Conservation (phyloP, 2,888 invertebrate species). For the Pollenia amentaria region DNA sequence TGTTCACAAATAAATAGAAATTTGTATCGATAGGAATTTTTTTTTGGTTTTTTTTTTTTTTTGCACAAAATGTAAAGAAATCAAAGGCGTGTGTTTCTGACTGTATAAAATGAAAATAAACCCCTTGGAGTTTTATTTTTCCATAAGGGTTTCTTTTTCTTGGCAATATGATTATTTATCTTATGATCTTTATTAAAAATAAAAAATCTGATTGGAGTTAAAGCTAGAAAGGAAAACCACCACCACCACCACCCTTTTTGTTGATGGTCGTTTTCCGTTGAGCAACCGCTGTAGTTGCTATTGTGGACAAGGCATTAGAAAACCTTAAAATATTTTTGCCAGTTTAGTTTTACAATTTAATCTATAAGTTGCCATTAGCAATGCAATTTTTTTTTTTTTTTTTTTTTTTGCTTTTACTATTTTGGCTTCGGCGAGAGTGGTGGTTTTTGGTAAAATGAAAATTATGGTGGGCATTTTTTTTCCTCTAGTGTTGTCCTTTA, state of each 20-base stretch:
- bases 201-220: conserved; percentile 41
- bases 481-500: conserved; percentile 14
- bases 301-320: conserved; percentile 5
- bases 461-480: conserved; percentile 42
- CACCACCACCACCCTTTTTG: conserved; percentile 8
- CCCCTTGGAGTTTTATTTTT: conserved; percentile 4
- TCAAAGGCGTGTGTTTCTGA: conserved; percentile 42
- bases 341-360: conserved; percentile 66
- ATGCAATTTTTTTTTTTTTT: conserved; percentile 46
- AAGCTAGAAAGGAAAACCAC: conserved; percentile 22
- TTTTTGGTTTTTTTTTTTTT: neutral
- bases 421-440: conserved; percentile 21
- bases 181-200: conserved; percentile 61
- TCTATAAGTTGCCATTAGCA: conserved; percentile 71
- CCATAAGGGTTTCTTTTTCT: conserved; percentile 44
- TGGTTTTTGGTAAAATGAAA: conserved; percentile 41
- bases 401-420: neutral
- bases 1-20: conserved; percentile 32
- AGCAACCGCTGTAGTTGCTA: conserved; percentile 37
- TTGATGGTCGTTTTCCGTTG: conserved; percentile 20
- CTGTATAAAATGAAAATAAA: conserved; percentile 25
- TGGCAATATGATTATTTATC: conserved; percentile 65
- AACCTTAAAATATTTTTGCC: conserved; percentile 31
- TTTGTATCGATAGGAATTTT: conserved; percentile 15
- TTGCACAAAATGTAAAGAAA: conserved; percentile 1